Base-by-base conservation (phyloP, 2,113 vertebrate genomes). In the Scatophagus argus region DNA sequence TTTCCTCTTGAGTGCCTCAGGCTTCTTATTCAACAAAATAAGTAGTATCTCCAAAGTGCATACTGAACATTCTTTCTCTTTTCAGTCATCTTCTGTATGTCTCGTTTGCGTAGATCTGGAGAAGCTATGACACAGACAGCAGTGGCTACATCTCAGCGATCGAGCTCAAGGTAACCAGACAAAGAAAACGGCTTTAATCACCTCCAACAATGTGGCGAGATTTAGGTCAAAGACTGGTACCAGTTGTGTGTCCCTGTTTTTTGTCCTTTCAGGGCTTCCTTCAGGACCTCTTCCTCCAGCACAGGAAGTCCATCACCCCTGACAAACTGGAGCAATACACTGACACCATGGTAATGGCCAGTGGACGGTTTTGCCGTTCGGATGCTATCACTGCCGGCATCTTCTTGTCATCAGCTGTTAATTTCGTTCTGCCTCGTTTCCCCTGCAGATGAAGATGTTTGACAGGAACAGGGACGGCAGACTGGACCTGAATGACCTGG, bases 401-500 rank as follows among this genome's bases (percentile, higher is more conserved):
- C 16, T 32, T 32, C 8, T 29, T 36, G 0, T 51, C 27, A 9
- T 27, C 16, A 2, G n/a, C 0, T 21, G 0, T 6, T 41, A 9
- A 29, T 1, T 41, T n/a, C 17, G 31, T 0, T 61, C 8, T 27
- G 4, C 46, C 0, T 27, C 1, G 25, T 12, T 5, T 51, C 38
- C 1, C 6, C 34, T 44, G 38, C 6, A 99, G 98, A 98, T 98
- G 96, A 96, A 97, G 89, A 95, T 98, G 76, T 99, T 99, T 91
- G 96, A 97, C 87, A 97, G 92, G 91, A 97, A 97, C 76, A 93
- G 93, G 73, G 97, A 99, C 39, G 97, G 97, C 1, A 89, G 93
- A 0, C 90, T 99, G 94, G 98, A 99, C 82, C 82, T 99, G 68
- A 98, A 96, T 27, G 98, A 98, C 77, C 86, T 99, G 85, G 97